These are phyloP conservation scores for Thryonomys swinderianus DNA, from an alignment of 2,113 vertebrate genomes.

Conservation along the genomic window DNA sequence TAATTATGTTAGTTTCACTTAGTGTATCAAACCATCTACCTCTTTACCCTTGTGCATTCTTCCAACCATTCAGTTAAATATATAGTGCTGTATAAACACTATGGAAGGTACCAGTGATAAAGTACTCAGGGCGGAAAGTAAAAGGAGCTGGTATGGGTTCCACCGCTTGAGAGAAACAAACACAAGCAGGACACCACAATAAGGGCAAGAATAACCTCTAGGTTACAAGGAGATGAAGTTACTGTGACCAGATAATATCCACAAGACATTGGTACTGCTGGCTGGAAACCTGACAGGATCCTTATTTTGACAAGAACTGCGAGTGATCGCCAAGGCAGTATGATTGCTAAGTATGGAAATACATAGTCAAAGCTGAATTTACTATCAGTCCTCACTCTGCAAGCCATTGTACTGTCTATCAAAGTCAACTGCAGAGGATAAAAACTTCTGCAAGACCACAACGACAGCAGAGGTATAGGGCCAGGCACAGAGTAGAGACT, in stretches of 20 bases:
- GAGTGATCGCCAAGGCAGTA: conserved; percentile 66
- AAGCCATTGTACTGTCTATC: not conserved
- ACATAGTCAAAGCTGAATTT: not conserved
- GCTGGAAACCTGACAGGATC: not conserved
- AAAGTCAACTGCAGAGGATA: not conserved
- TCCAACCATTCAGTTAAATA: conserved; percentile 36
- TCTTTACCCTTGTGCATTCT: not conserved
- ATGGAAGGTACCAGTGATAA: not conserved
- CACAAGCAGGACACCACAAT: not conserved
- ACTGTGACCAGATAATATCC: not conserved
- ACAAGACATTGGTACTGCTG: not conserved
- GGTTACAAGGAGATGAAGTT: not conserved
- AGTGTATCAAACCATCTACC: not conserved
- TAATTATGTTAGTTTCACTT: not conserved
- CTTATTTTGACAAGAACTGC: conserved; percentile 69
- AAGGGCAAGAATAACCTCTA: not conserved
- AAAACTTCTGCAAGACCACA: conserved; percentile 11
- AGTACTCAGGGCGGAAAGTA: not conserved
- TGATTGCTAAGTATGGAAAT: conserved; percentile 65
- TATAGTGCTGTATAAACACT: conserved; percentile 40
- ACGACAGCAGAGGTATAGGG: not conserved
- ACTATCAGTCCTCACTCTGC: not conserved
- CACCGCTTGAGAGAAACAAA: not conserved
- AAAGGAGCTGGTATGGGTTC: not conserved
- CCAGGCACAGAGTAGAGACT: not conserved